These are phyloP conservation scores for Balearica regulorum DNA, from an alignment of 2,797 vertebrate genomes.

Conservation along the genomic window DNA sequence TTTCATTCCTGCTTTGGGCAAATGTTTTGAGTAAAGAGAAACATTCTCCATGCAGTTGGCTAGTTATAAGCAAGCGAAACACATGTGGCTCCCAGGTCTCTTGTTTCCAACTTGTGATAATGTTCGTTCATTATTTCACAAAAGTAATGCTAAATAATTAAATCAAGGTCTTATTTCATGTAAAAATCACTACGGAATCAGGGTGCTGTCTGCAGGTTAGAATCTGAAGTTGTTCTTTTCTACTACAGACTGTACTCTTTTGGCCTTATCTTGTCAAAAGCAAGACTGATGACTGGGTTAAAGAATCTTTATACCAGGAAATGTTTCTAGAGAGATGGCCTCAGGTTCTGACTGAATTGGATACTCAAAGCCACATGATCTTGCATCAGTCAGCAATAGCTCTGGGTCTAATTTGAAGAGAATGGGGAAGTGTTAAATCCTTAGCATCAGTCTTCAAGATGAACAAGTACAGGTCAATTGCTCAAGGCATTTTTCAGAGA, in stretches of 20 bases:
- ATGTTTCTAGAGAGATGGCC: slow-evolving; percentile 28
- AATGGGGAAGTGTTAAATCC: slow-evolving; percentile 30
- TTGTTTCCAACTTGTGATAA: neutral
- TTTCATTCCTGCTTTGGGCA: neutral
- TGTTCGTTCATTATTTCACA: neutral
- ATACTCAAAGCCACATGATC: slow-evolving; percentile 28
- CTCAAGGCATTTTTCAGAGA: slow-evolving; percentile 49
- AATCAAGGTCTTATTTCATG: neutral
- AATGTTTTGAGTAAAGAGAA: neutral
- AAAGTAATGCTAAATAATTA: neutral
- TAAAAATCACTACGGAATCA: neutral
- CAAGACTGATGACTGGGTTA: slow-evolving; percentile 23
- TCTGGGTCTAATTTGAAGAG: slow-evolving; percentile 35
- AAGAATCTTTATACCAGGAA: slow-evolving; percentile 35
- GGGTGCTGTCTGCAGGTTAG: neutral
- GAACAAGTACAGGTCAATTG: slow-evolving; percentile 48
- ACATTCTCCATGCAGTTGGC: neutral
- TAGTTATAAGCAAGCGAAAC: neutral
- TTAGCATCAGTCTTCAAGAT: slow-evolving; percentile 45
- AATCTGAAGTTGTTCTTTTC: neutral
- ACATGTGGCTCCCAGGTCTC: neutral
- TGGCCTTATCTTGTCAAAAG: slow-evolving; percentile 22
- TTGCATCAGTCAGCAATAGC: slow-evolving; percentile 22
- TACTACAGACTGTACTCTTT: neutral
- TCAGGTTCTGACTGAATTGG: slow-evolving; percentile 26